phyloP scores from a whole-genome alignment of 2,888 invertebrate species.

The Eristalinus sepulchralis region DNA sequence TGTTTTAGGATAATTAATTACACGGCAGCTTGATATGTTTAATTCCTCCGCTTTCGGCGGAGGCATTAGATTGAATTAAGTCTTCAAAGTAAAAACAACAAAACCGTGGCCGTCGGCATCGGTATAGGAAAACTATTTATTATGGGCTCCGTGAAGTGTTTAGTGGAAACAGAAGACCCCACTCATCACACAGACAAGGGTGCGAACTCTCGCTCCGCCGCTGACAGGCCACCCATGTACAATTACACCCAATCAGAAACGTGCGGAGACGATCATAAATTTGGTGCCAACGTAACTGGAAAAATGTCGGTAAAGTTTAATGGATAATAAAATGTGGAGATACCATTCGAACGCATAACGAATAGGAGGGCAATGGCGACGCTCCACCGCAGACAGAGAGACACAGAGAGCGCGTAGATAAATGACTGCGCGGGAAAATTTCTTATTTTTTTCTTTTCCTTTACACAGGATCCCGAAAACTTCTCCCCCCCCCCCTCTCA shows the following conservation, averaged over 20 bases:
- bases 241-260: conserved; percentile 65
- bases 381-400: conserved; percentile 24
- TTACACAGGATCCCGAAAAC: conserved; percentile 1
- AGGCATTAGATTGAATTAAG: conserved; percentile 12
- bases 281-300: conserved; percentile 68
- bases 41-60: neutral
- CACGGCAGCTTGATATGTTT: neutral
- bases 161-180: neutral
- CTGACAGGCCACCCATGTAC: conserved; percentile 18
- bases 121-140: neutral
- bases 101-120: neutral
- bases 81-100: neutral
- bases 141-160: neutral
- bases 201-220: neutral
- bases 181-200: neutral
- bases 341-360: conserved; percentile 51
- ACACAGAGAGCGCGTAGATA: neutral
- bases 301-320: conserved; percentile 70
- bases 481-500: neutral
- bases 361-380: conserved; percentile 18
- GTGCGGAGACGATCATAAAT: conserved; percentile 63
- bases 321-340: conserved; percentile 68
- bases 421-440: conserved; percentile 45
- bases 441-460: conserved; percentile 41
- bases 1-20: conserved; percentile 41